Evolutionary conservation across 2,113 vertebrate species (phyloP).

Genomic region (Mellivora capensis): DNA sequence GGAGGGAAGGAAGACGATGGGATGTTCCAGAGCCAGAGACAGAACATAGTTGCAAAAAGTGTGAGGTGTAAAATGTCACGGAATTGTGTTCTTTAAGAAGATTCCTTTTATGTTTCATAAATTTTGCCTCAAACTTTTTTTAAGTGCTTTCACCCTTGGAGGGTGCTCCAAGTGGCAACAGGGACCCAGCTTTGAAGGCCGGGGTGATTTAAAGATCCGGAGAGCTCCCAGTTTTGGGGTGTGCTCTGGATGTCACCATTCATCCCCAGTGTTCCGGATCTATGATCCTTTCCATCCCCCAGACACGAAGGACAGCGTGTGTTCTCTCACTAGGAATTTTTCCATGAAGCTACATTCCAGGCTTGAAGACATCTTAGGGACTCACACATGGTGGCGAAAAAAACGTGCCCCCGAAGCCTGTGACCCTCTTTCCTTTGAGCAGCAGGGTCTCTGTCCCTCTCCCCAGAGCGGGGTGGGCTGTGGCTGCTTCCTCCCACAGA

Average conservation of each 20-base stretch:
- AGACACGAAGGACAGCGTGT: too few relatives aligned
- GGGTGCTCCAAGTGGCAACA: not conserved
- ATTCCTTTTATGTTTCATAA: fast-evolving
- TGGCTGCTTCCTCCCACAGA: not conserved
- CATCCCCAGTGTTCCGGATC: not conserved
- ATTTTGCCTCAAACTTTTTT: not conserved
- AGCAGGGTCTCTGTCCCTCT: not conserved
- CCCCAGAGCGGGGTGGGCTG: too few relatives aligned
- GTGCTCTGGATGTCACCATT: fast-evolving
- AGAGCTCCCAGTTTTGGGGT: not conserved
- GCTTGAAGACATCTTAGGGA: not conserved
- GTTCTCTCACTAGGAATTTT: too few relatives aligned
- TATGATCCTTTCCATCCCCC: not conserved
- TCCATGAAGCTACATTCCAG: fast-evolving
- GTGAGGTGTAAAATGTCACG: not conserved
- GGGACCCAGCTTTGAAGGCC: not conserved
- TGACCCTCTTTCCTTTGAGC: not conserved
- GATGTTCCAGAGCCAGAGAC: not conserved
- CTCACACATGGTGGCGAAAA: fast-evolving
- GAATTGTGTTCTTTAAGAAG: fast-evolving
- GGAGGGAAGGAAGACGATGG: fast-evolving
- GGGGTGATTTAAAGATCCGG: fast-evolving
- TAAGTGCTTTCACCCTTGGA: not conserved
- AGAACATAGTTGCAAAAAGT: fast-evolving
- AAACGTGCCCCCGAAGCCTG: not conserved